A percentile compares a stretch with the other conserved stretches of the same genome.
These are phyloP conservation scores for Dendronephthya gigantea DNA, from an alignment of 64 coral and sea anemone genomes.

Conservation along the genomic window DNA sequence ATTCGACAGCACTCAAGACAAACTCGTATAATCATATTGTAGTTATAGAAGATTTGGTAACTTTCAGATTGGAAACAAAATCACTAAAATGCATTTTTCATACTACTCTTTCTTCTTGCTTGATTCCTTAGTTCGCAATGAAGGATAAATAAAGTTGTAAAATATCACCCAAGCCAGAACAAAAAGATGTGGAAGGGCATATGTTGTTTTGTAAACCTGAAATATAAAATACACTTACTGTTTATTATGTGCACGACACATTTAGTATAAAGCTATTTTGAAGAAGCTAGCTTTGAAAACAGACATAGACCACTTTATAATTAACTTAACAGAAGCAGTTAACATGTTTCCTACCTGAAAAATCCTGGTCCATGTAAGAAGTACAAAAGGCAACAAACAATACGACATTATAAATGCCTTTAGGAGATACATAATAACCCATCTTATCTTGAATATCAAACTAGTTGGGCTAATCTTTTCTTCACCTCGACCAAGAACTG, in stretches of 20 bases:
- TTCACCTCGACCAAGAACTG: neutral
- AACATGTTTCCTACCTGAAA: neutral
- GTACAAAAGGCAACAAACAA: neutral
- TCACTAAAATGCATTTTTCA: neutral
- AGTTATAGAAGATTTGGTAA: too few species aligned
- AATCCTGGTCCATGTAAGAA: neutral
- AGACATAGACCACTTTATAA: neutral
- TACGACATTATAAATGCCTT: neutral
- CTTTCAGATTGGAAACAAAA: too few species aligned
- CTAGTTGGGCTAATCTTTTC: neutral
- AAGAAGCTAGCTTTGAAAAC: neutral
- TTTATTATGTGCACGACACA: neutral
- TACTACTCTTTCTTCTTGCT: slow-evolving; percentile 1
- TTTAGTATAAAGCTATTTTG: neutral
- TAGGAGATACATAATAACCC: neutral
- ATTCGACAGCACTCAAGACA: too few species aligned
- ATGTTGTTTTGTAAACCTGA: neutral
- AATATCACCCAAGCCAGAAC: neutral
- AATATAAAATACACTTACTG: neutral
- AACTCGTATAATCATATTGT: too few species aligned
- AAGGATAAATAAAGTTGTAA: neutral
- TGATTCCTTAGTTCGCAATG: neutral
- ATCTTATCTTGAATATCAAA: neutral
- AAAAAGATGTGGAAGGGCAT: neutral
- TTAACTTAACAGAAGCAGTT: neutral